phyloP scores from a whole-genome alignment of 2,888 invertebrate genomes.

The Deroplatys truncata region DNA sequence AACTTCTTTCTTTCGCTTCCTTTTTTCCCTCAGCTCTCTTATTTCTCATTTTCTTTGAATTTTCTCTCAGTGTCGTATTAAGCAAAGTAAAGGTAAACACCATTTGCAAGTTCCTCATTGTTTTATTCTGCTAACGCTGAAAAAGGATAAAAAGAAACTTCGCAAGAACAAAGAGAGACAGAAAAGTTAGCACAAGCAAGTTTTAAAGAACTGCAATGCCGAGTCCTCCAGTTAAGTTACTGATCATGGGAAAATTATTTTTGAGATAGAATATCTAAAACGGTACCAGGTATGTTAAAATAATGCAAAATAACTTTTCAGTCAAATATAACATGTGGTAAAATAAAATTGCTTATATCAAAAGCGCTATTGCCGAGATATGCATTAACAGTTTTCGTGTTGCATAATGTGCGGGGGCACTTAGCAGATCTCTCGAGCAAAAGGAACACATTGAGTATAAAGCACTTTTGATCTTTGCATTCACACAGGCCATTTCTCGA shows the following conservation, averaged over 20 bases:
- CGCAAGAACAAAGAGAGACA: background rate
- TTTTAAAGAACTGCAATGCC: background rate
- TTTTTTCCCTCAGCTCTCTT: background rate
- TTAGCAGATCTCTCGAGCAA: too few species aligned
- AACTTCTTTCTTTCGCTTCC: background rate
- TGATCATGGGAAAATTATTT: background rate
- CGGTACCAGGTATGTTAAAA: too few species aligned
- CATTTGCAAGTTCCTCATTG: background rate
- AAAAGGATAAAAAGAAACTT: background rate
- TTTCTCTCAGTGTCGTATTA: background rate
- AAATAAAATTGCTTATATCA: too few species aligned
- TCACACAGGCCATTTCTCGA: too few species aligned
- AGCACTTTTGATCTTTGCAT: too few species aligned
- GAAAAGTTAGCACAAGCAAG: background rate
- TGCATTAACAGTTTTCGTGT: too few species aligned
- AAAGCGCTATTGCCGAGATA: too few species aligned
- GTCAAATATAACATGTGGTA: too few species aligned
- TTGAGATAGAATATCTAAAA: background rate
- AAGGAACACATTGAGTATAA: too few species aligned
- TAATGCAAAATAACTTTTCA: too few species aligned
- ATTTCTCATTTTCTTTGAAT: background rate
- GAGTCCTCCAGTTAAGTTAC: background rate
- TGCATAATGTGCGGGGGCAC: too few species aligned
- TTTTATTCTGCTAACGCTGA: background rate
- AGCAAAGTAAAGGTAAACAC: background rate